A percentile compares a stretch with the other conserved stretches of the same genome.
These are phyloP conservation scores for Plagiodera versicolora DNA, from an alignment of 2,888 invertebrate genomes.

Conservation along the genomic window DNA sequence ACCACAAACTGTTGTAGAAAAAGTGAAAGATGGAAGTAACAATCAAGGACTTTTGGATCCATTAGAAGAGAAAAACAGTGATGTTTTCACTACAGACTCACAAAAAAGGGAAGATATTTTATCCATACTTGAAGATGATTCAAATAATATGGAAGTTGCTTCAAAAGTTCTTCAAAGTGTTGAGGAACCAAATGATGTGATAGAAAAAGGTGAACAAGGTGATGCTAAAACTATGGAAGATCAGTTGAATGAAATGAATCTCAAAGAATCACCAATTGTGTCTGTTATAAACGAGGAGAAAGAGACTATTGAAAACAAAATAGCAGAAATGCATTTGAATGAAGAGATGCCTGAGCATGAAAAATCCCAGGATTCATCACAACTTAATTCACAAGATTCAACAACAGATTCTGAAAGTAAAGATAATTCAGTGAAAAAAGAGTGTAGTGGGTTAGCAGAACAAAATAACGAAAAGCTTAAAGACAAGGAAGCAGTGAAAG, in stretches of 20 bases:
- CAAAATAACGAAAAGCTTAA: constrained; percentile 14
- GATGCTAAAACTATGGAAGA: not conserved
- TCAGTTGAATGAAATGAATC: constrained; percentile 2
- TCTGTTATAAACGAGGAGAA: not conserved
- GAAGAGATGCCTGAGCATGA: not conserved
- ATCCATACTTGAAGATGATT: constrained; percentile 1
- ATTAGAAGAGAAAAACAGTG: not conserved
- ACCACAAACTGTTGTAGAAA: not conserved
- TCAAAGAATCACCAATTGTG: not conserved
- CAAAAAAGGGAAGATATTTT: not conserved
- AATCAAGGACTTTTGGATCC: not conserved
- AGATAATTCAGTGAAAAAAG: not conserved
- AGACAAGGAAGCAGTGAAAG: constrained; percentile 19
- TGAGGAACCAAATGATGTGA: constrained; percentile 10
- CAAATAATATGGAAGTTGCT: not conserved
- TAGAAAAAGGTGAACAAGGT: not conserved
- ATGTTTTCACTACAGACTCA: not conserved
- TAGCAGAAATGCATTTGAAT: constrained; percentile 25
- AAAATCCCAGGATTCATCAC: constrained; percentile 14
- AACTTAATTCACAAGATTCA: not conserved
- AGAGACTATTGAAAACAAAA: constrained; percentile 16
- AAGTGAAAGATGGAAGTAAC: not conserved
- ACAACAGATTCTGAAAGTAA: not conserved
- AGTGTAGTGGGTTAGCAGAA: not conserved
- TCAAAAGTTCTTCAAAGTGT: not conserved